Percentiles rank a stretch among this genome's conserved stretches.
Conservation (phyloP, 92 coral and sea anemone species). For the Epizoanthus scotinus region DNA sequence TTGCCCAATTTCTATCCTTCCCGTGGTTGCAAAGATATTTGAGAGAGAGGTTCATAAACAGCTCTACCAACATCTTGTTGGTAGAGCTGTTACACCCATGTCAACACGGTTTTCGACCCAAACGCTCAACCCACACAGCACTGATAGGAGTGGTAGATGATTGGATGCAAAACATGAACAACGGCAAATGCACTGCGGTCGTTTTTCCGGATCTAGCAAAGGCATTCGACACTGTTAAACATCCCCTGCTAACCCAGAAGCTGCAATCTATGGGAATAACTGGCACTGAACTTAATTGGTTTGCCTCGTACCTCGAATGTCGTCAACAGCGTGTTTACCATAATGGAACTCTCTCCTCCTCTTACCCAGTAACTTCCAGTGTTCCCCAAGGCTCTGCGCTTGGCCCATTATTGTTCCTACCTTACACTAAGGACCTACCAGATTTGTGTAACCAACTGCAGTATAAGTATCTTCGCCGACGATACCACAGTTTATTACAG, state of each 20-base stretch:
- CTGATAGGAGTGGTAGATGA: slow-evolving; percentile 46
- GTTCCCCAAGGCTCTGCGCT: slow-evolving; percentile 48
- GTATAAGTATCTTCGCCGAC: slow-evolving; percentile 30
- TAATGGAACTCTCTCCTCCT: slow-evolving; percentile 44
- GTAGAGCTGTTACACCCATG: slow-evolving; percentile 49
- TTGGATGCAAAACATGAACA: slow-evolving; percentile 45
- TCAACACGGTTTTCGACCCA: slow-evolving; percentile 51
- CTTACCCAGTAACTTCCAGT: slow-evolving; percentile 40
- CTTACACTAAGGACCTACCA: slow-evolving; percentile 44
- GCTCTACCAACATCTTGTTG: slow-evolving; percentile 41
- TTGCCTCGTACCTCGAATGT: slow-evolving; percentile 49
- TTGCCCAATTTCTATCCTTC: slow-evolving; percentile 47
- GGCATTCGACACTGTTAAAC: slow-evolving; percentile 54
- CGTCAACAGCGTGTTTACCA: slow-evolving; percentile 49
- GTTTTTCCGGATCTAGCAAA: slow-evolving; percentile 34
- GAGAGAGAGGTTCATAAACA: slow-evolving; percentile 54
- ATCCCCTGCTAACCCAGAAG: slow-evolving; percentile 37
- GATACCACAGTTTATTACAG: slow-evolving; percentile 41
- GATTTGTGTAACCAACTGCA: slow-evolving; percentile 22
- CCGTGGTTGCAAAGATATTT: slow-evolving; percentile 54
- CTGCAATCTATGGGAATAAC: slow-evolving; percentile 34
- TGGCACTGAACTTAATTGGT: slow-evolving; percentile 46
- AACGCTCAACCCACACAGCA: slow-evolving; percentile 58
- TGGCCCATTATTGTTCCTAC: slow-evolving; percentile 37
- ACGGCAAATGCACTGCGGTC: slow-evolving; percentile 17